phyloP scores from a whole-genome alignment of 2,113 vertebrate genomes.

The Nymphicus hollandicus region DNA sequence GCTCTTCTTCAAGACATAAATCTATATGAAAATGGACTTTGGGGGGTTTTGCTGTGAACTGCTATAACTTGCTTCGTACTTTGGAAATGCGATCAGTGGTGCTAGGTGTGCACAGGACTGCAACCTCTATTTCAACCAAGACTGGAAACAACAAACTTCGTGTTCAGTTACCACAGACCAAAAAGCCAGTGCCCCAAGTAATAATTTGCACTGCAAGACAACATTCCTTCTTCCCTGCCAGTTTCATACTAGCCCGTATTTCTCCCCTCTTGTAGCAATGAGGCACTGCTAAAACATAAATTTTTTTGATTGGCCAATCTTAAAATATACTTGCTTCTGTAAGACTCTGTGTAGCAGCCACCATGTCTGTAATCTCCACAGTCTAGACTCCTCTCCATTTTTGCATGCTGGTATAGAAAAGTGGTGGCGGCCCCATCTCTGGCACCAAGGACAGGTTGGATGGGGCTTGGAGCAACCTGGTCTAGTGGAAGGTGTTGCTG shows the following conservation, averaged over 20 bases:
- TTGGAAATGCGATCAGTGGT: not conserved
- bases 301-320: not conserved
- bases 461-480: not conserved
- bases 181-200: not conserved
- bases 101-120: not conserved
- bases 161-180: not conserved
- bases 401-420: not conserved
- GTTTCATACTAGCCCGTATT: not conserved
- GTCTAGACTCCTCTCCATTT: not conserved
- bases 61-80: not conserved
- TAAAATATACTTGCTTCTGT: not conserved
- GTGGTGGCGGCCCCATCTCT: not conserved
- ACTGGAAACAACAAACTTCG: not conserved
- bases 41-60: not conserved
- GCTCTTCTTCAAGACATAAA: not conserved
- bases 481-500: not conserved
- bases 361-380: not conserved
- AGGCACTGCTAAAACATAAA: fast-evolving
- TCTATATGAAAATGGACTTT: not conserved
- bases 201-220: not conserved
- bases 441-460: not conserved
- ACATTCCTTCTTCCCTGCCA: not conserved
- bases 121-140: not conserved
- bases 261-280: not conserved
- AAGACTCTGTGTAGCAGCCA: not conserved